These are phyloP conservation scores for Corydoras maculifer DNA, from an alignment of 2,113 vertebrate genomes.

Conservation along the genomic window DNA sequence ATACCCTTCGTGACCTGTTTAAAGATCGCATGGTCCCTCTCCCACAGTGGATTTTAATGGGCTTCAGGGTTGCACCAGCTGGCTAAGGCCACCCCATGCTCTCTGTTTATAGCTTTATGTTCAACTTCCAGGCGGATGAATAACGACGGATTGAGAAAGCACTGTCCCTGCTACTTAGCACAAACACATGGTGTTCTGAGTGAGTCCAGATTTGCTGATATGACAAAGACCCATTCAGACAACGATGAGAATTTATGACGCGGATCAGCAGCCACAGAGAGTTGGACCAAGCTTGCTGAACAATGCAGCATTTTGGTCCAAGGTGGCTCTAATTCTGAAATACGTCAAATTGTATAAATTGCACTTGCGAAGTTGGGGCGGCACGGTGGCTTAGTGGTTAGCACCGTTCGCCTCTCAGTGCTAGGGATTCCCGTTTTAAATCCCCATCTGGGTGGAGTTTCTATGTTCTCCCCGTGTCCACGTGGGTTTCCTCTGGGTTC, in stretches of 20 bases:
- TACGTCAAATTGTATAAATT: too few relatives aligned
- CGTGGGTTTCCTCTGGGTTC: too few relatives aligned
- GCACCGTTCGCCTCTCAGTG: too few relatives aligned
- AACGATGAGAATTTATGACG: conserved; percentile 6
- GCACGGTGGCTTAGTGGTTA: too few relatives aligned
- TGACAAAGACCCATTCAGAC: conserved; percentile 39
- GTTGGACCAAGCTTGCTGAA: background rate
- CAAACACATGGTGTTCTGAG: conserved; percentile 13
- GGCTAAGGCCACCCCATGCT: conserved; percentile 31
- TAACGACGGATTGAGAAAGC: conserved; percentile 27
- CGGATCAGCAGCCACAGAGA: conserved; percentile 4
- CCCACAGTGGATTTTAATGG: conserved; percentile 33
- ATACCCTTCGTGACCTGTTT: conserved; percentile 7
- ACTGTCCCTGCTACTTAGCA: conserved; percentile 7
- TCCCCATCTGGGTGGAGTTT: too few relatives aligned
- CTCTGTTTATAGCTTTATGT: conserved; percentile 57
- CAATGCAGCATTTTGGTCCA: background rate
- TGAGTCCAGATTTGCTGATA: conserved; percentile 16
- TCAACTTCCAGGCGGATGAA: conserved; percentile 45
- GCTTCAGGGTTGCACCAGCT: conserved; percentile 48
- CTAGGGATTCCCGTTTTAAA: too few relatives aligned
- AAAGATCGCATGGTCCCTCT: conserved; percentile 19
- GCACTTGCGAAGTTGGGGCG: too few relatives aligned
- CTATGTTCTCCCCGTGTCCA: too few relatives aligned
- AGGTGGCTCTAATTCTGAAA: too few relatives aligned